Conservation (phyloP, 2,888 invertebrate species). For the Tortrix viridana region DNA sequence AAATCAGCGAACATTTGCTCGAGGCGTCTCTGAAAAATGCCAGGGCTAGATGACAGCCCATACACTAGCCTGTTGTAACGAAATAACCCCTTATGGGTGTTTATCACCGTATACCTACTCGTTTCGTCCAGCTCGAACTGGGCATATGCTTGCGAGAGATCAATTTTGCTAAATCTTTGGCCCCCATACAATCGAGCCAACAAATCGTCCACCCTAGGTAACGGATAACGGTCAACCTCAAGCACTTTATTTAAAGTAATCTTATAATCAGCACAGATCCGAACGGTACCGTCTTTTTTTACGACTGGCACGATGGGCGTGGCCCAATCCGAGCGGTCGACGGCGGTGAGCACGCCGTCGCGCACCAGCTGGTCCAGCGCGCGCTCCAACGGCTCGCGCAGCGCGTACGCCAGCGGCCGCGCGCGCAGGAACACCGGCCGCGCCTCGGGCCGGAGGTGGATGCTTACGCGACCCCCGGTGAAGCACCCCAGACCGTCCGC, state of each 20-base stretch:
- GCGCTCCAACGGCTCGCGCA: no score
- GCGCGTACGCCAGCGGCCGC: no score
- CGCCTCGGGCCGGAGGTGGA: no score
- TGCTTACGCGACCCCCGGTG: no score
- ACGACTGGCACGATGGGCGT: background rate
- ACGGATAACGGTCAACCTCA: background rate
- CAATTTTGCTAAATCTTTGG: background rate
- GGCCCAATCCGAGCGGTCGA: no score
- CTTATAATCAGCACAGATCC: background rate
- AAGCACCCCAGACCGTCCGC: no score
- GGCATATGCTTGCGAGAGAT: background rate
- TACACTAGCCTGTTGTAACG: background rate
- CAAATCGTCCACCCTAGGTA: constrained; percentile 6
- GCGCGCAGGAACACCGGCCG: no score
- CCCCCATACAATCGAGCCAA: background rate
- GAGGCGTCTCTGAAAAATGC: background rate
- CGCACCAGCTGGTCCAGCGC: no score
- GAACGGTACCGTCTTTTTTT: background rate
- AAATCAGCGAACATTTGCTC: constrained; percentile 5
- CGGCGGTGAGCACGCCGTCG: background rate
- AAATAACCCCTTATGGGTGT: constrained; percentile 8
- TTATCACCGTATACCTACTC: background rate
- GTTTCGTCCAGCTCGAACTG: background rate
- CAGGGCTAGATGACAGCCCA: background rate
- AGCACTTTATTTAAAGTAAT: background rate